Evolutionary conservation across 2,888 invertebrate species (phyloP), one percentile per base, ranked within the genome.

Genomic region (Netelia virgata): DNA sequence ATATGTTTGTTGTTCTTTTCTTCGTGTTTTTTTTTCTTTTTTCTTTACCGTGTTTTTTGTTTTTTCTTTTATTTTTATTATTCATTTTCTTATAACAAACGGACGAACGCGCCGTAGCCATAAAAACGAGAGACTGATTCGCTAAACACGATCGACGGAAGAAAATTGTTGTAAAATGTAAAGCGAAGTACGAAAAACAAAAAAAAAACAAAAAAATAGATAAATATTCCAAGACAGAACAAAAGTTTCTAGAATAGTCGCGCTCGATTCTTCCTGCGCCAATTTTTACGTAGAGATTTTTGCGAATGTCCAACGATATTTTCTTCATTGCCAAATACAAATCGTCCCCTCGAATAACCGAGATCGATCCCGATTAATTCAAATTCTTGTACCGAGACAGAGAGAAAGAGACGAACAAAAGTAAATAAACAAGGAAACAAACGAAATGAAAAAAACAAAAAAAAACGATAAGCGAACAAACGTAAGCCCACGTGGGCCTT

Each of bases 61-160:
- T 18, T n/a, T 16, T 68, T 77, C 20, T 0, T 20, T 59, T 20
- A 10, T 59, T 59, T 28, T 28, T 28, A 28, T 28, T 28, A 28
- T 28, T 23, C 23, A 23, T 1, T 20, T 20, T 57, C 23, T 41
- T 41, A 50, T 18, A 10, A 70, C 66, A 75, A 66, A 73, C 77
- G 73, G 66, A 81, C 69, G 50, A 43, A 81, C n/a, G 83, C 36
- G 61, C 74, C 78, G 84, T 85, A 85, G 85, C 86, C 85, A 84
- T 81, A 86, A 79, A 83, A 81, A 57, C 83, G 83, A 47, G 82
- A 86, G 86, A 87, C 85, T 87, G 85, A 86, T 87, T 86, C 84
- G 86, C 85, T 72, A 84, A 87, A 86, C 83, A 86, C 84, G 28
- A 63, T 50, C 59, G 73, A 63, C 43, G 43, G 59, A 69, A 55